Conservation (phyloP, 1,140 invertebrate genomes). For the Acromyrmex charruanus region DNA sequence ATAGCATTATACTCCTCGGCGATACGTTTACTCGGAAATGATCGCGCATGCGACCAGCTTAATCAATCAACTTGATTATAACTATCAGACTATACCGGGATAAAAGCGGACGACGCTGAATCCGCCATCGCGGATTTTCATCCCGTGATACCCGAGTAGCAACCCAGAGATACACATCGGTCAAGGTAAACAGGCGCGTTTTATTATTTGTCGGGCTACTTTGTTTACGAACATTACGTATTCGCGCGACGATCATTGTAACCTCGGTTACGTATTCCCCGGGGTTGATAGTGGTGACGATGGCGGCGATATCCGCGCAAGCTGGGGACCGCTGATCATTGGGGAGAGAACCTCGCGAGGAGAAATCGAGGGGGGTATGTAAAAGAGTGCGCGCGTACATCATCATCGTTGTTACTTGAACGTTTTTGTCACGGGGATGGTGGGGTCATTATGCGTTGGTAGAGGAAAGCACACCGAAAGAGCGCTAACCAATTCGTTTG, state of each 20-base stretch:
- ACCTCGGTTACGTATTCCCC: slow-evolving; percentile 82
- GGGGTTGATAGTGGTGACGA: slow-evolving; percentile 59
- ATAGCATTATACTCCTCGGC: not conserved
- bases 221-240: slow-evolving; percentile 87
- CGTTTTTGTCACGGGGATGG: slow-evolving; percentile 79
- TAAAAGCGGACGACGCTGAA: not conserved
- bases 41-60: not conserved
- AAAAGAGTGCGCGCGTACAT: slow-evolving; percentile 53
- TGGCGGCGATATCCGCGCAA: slow-evolving; percentile 46
- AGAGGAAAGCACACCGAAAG: slow-evolving; percentile 68
- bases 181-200: slow-evolving; percentile 78
- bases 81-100: not conserved
- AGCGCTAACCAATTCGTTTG: slow-evolving; percentile 79
- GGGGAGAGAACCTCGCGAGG: slow-evolving; percentile 39
- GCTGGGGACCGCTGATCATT: slow-evolving; percentile 38
- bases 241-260: slow-evolving; percentile 85
- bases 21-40: not conserved
- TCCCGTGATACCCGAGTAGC: slow-evolving; percentile 12
- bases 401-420: slow-evolving; percentile 83
- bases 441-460: slow-evolving; percentile 64
- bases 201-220: slow-evolving; percentile 85
- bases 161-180: slow-evolving; percentile 66
- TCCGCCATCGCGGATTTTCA: slow-evolving; percentile 41
- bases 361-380: slow-evolving; percentile 16
- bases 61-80: slow-evolving; percentile 17